phyloP scores from a whole-genome alignment of 1,140 invertebrate genomes.

The Whitmania pigra region DNA sequence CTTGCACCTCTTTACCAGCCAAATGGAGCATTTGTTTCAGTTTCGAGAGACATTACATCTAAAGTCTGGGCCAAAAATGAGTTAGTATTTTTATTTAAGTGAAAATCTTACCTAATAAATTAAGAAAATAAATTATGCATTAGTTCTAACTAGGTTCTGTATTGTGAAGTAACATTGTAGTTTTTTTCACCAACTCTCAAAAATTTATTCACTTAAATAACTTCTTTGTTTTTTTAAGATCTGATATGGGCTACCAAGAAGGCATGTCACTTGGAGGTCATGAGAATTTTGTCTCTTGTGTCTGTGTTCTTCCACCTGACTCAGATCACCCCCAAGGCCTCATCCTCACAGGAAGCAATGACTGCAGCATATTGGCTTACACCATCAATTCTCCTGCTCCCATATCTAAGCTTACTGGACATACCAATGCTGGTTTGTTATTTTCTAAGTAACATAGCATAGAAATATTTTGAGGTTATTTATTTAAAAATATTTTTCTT shows the following conservation, averaged over 20 bases:
- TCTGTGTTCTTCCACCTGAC: slow-evolving; percentile 59
- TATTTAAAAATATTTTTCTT: slow-evolving; percentile 28
- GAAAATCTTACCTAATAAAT: no score
- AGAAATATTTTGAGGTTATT: background rate
- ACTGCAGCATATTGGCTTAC: slow-evolving; percentile 67
- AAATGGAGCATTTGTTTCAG: slow-evolving; percentile 63
- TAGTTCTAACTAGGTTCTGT: no score
- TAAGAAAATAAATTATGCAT: no score
- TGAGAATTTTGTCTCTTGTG: slow-evolving; percentile 67
- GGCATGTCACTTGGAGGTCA: slow-evolving; percentile 62
- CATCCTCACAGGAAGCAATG: slow-evolving; percentile 76
- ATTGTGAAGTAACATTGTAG: no score
- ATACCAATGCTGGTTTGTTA: slow-evolving; percentile 57
- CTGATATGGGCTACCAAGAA: slow-evolving; percentile 44
- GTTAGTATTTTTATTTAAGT: slow-evolving; percentile 45
- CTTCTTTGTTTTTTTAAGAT: slow-evolving; percentile 32
- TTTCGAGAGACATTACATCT: slow-evolving; percentile 70
- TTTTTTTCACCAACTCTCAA: background rate
- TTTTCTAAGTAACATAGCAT: background rate
- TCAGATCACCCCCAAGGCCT: slow-evolving; percentile 58
- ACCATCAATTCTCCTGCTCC: slow-evolving; percentile 47
- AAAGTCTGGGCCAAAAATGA: slow-evolving; percentile 67
- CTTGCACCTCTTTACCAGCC: slow-evolving; percentile 49
- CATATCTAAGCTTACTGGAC: slow-evolving; percentile 56
- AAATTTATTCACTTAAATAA: background rate